phyloP scores from a whole-genome alignment of 2,113 vertebrate species.

The Montifringilla adamsi region DNA sequence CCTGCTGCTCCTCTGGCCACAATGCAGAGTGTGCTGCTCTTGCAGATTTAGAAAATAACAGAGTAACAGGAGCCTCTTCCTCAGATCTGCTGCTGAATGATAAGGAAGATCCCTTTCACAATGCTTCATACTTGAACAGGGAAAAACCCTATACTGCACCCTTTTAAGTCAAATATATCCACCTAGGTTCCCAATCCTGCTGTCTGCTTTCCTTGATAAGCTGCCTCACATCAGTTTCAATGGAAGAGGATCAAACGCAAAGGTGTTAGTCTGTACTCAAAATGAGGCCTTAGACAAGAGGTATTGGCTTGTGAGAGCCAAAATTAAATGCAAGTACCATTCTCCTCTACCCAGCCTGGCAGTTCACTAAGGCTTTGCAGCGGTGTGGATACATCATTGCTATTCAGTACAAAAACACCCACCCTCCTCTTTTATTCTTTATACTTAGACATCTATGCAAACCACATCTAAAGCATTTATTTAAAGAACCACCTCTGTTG shows the following conservation, averaged over 20 bases:
- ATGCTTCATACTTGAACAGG: background rate
- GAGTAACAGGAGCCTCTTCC: background rate
- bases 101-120: background rate
- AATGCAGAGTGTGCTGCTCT: background rate
- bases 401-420: background rate
- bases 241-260: background rate
- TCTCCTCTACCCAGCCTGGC: background rate
- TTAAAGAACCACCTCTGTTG: background rate
- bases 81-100: background rate
- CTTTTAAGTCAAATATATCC: background rate
- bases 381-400: background rate
- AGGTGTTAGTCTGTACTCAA: background rate
- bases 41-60: background rate
- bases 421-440: background rate
- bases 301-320: background rate
- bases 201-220: background rate
- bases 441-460: background rate
- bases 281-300: background rate
- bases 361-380: background rate
- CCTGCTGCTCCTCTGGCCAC: background rate
- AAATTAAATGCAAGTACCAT: background rate
- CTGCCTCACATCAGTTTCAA: background rate
- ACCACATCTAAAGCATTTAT: background rate
- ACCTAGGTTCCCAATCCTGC: background rate
- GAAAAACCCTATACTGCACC: background rate